A percentile compares a stretch with the other conserved stretches of the same genome.
Evolutionary conservation across 2,888 invertebrate genomes (phyloP).

Genomic region (Tricholauxania praeusta): DNA sequence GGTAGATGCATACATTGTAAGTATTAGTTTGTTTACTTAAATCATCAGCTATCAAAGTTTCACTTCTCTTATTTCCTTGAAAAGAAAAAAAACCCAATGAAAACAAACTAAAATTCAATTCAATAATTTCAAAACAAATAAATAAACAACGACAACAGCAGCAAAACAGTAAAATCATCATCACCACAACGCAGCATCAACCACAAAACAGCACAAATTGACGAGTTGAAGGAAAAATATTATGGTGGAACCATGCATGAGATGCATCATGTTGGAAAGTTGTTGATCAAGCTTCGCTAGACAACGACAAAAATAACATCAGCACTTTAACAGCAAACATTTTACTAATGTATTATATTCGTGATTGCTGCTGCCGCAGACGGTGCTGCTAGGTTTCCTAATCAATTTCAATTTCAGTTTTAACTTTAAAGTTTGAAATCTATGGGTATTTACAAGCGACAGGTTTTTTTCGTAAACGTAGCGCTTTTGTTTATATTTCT

Average conservation of each 20-base stretch:
- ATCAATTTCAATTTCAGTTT: conserved; percentile 25
- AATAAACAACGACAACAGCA: neutral
- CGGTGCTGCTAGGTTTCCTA: neutral
- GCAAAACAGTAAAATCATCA: neutral
- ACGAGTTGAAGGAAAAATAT: too few species aligned
- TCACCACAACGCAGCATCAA: neutral
- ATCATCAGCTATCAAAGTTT: too few species aligned
- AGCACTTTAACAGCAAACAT: too few species aligned
- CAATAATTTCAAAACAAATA: neutral
- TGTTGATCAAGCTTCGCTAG: conserved; percentile 8
- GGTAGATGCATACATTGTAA: too few species aligned
- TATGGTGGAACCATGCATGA: too few species aligned
- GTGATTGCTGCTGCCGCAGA: neutral
- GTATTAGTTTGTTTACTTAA: too few species aligned
- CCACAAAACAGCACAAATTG: neutral
- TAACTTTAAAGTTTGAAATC: neutral
- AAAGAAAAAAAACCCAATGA: neutral
- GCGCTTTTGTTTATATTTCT: too few species aligned
- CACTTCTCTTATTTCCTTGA: too few species aligned
- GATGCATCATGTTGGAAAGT: conserved; percentile 22
- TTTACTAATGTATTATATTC: conserved; percentile 39
- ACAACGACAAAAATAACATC: conserved; percentile 33
- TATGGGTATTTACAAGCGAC: too few species aligned
- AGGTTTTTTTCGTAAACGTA: too few species aligned
- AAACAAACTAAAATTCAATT: conserved; percentile 15